Evolutionary conservation across 2,113 vertebrate genomes (phyloP).

Genomic region (Mohoua ochrocephala): DNA sequence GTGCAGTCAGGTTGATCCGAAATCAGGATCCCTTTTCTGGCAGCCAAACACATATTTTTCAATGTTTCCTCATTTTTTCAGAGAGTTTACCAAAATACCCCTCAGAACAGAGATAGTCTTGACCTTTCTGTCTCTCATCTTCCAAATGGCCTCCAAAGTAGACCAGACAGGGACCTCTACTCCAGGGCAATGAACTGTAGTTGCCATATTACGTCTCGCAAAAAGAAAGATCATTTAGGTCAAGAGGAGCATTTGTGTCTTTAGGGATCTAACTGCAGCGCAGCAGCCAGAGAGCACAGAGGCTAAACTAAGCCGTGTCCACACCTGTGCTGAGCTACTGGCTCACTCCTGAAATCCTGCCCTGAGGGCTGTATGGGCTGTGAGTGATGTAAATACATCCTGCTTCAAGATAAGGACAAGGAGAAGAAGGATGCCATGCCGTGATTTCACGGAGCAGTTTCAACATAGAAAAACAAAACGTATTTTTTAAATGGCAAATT

Average conservation of each 20-base stretch:
- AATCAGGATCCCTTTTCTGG: not conserved
- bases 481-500: not conserved
- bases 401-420: not conserved
- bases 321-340: not conserved
- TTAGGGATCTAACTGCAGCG: not conserved
- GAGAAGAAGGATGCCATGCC: not conserved
- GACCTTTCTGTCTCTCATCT: not conserved
- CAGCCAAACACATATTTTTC: not conserved
- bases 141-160: not conserved
- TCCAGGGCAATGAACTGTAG: not conserved
- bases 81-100: not conserved
- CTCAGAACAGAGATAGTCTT: not conserved
- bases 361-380: rapidly evolving
- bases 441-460: not conserved
- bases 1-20: not conserved
- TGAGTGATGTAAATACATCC: not conserved
- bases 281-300: not conserved
- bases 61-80: not conserved
- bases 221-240: not conserved
- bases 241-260: not conserved
- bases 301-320: not conserved
- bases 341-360: not conserved
- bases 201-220: not conserved
- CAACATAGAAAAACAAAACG: rapidly evolving
- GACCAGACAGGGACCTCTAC: not conserved